Evolutionary conservation across 2,888 invertebrate genomes (phyloP).

Genomic region (Amiota mariae): DNA sequence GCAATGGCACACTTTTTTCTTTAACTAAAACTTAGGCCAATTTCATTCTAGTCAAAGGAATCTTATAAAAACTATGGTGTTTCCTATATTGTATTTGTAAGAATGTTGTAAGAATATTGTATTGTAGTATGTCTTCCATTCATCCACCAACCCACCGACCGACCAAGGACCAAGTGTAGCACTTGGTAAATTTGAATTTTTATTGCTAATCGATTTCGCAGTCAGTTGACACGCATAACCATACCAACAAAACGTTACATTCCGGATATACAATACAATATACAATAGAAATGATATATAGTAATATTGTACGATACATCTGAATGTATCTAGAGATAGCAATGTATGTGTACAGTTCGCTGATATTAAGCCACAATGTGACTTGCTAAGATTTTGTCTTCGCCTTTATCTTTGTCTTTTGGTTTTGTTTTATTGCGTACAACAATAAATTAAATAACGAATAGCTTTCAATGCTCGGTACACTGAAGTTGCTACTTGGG

Average conservation of each 20-base stretch:
- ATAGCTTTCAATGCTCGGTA: constrained; percentile 52
- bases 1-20: constrained; percentile 2
- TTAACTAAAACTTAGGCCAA: background rate
- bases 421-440: constrained; percentile 44
- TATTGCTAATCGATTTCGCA: constrained; percentile 67
- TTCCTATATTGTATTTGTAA: background rate
- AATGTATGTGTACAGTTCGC: constrained; percentile 41
- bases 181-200: constrained; percentile 64
- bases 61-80: background rate
- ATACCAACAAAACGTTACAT: background rate
- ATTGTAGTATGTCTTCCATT: too few species aligned
- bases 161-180: background rate
- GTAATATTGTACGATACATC: constrained; percentile 39
- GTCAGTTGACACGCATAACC: constrained; percentile 49
- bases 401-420: constrained; percentile 38
- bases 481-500: background rate
- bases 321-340: too few species aligned
- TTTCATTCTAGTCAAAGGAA: background rate
- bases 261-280: constrained; percentile 8
- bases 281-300: constrained; percentile 57
- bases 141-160: too few species aligned
- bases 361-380: background rate
- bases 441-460: constrained; percentile 50
- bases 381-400: background rate
- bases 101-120: background rate